Percentiles rank a stretch among this genome's conserved stretches.
These are phyloP conservation scores for Petrocephalus schoutedeni DNA, from an alignment of 2,797 vertebrate genomes.

Conservation along the genomic window DNA sequence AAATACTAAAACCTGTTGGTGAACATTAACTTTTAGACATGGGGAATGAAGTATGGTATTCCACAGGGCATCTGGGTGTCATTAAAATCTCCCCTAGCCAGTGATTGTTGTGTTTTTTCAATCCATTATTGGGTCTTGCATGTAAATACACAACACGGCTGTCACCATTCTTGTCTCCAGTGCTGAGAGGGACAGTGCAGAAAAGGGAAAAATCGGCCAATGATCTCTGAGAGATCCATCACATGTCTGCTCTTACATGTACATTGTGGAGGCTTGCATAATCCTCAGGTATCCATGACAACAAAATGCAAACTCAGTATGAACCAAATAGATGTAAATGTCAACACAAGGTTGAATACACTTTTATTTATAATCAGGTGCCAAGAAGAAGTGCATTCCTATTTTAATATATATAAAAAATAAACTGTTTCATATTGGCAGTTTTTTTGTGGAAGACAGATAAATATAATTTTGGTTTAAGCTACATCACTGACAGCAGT, in stretches of 20 bases:
- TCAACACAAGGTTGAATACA: constrained; percentile 5
- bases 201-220: constrained; percentile 1
- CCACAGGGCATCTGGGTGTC: not conserved
- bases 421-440: not conserved
- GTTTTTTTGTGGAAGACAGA: not conserved
- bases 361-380: constrained; percentile 16
- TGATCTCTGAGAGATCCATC: not conserved
- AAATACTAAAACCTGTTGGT: not conserved
- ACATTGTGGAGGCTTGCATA: not conserved
- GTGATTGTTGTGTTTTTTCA: not conserved
- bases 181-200: not conserved
- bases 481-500: not conserved
- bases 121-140: not conserved
- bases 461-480: not conserved
- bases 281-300: constrained; percentile 17
- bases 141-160: not conserved
- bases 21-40: not conserved
- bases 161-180: not conserved
- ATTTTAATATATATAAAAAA: constrained; percentile 3
- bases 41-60: not conserved
- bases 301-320: constrained; percentile 21
- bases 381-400: not conserved
- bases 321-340: constrained; percentile 9
- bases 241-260: constrained; percentile 20
- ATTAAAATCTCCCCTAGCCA: not conserved